Base-by-base conservation (phyloP, 2,888 invertebrate genomes). In the Sesia apiformis region DNA sequence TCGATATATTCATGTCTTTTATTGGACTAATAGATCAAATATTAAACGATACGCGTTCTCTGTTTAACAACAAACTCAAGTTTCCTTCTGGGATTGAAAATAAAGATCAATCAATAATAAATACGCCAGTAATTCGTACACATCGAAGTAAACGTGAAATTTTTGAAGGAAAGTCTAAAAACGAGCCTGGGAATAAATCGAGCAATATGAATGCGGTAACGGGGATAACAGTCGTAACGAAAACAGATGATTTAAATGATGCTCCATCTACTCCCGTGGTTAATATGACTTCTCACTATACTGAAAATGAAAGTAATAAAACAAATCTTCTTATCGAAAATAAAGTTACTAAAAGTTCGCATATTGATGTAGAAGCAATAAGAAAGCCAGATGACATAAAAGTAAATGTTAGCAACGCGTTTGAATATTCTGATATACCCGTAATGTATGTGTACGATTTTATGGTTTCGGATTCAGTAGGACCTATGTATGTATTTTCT, bases 131-230 rank as follows among this genome's bases (percentile, higher is more conserved):
- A n/a, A 58, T 70, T 52, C 67, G 67, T 55, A 66, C 67, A 0
- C 76, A 75, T 53, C 74, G 80, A 68, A 69, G 60, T 54, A 81
- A 81, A 64, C 74, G 79, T 3, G 70, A 77, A 5, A 51, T 58
- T n/a, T 23, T 52, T 40, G 55, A 59, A 39, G 52, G 5, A 5
- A 42, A 54, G n/a, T 46, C 55, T 39, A 39, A 40, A 38, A 53
- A 52, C 4, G 57, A 65, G 56, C 56, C 38, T 40, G 55, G 53
- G 23, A 58, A 57, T 43, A 59, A 50, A 40, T 57, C 59, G 6
- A 57, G 58, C 49, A 49, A 6, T 7, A 7, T 4, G 49, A 6
- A 6, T 6, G 39, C 6, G 4, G 39, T 39, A 7, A 38, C 23
- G 53, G 52, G 38, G 23, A 39, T 40, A 42, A 52, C 39, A 5